phyloP scores from a whole-genome alignment of 2,113 vertebrate species.

The Okapia johnstoni region DNA sequence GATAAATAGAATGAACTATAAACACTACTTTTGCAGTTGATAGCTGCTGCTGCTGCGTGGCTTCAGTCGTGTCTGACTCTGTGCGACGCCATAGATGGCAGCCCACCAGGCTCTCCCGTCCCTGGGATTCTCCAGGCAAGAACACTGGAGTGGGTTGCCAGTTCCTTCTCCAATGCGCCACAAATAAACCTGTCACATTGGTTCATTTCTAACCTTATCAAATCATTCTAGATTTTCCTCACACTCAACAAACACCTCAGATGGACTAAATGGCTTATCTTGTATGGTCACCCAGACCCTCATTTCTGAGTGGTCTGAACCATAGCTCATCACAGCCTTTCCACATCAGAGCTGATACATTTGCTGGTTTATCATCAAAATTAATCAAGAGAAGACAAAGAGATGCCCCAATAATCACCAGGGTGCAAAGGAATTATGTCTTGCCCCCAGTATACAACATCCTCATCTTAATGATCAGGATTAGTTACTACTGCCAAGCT shows the following conservation, averaged over 20 bases:
- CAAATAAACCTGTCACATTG: not conserved
- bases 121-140: no score
- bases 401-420: not conserved
- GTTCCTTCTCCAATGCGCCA: not conserved
- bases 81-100: no score
- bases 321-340: not conserved
- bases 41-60: no score
- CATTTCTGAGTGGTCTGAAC: not conserved
- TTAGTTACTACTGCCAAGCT: not conserved
- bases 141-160: no score
- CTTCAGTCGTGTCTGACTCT: no score
- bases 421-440: not conserved
- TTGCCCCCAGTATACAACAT: not conserved
- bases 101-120: no score
- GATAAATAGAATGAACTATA: not conserved
- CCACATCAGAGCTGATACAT: not conserved
- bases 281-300: not conserved
- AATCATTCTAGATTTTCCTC: not conserved
- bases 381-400: not conserved
- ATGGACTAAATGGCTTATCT: not conserved
- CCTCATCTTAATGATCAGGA: not conserved
- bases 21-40: not conserved
- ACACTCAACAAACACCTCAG: not conserved
- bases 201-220: not conserved
- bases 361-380: not conserved